phyloP scores from a whole-genome alignment of 1,140 invertebrate genomes.

The Rhagoletis zephyria region DNA sequence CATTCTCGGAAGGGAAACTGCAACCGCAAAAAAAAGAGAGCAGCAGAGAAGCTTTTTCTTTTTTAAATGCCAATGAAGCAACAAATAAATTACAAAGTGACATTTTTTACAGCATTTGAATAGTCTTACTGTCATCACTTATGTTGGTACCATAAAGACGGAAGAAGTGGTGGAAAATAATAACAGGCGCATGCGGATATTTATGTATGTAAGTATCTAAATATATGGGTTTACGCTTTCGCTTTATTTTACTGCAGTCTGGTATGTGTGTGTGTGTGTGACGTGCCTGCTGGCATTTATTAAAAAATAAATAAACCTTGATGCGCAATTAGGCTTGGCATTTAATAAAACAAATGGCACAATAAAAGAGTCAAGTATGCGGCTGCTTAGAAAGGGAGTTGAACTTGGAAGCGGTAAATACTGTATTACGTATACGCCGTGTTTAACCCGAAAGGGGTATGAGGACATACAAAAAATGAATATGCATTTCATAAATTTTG shows the following conservation, averaged over 20 bases:
- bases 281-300: not conserved
- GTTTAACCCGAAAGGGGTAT: not conserved
- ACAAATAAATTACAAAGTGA: constrained; percentile 2
- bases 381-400: not conserved
- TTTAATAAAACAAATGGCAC: constrained; percentile 33
- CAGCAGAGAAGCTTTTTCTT: not conserved
- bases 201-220: no score
- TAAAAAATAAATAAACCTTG: constrained; percentile 13
- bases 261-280: not conserved
- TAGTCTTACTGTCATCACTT: not conserved
- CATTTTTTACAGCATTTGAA: not conserved
- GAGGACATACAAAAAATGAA: not conserved
- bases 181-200: not conserved
- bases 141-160: no score
- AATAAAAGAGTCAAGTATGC: not conserved
- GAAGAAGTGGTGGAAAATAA: not conserved
- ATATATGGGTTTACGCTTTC: not conserved
- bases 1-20: no score
- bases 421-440: not conserved
- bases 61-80: not conserved
- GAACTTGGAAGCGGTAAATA: no score
- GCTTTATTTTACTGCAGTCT: not conserved
- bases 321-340: not conserved
- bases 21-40: no score
- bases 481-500: not conserved